phyloP scores from a whole-genome alignment of 23 tunicate species.

The Trididemnum clinides region DNA sequence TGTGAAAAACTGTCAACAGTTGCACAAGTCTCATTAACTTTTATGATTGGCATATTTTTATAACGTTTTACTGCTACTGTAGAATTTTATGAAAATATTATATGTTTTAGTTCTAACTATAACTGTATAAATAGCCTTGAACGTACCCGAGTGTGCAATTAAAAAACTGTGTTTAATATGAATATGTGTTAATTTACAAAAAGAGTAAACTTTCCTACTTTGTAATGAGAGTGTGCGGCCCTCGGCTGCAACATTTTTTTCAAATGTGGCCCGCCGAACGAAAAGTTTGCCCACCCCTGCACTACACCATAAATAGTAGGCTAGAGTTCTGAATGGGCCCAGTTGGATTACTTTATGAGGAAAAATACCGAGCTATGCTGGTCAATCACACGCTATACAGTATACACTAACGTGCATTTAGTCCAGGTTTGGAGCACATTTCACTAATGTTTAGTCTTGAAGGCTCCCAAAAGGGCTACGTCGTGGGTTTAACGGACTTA shows the following conservation, averaged over 20 bases:
- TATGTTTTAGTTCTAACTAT: background rate
- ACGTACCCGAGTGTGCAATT: conserved; percentile 12
- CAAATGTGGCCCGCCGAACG: no score
- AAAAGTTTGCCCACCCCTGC: conserved; percentile 18
- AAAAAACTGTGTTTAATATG: conserved; percentile 22
- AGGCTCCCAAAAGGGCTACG: no score
- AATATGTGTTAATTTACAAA: conserved; percentile 21
- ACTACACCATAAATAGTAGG: background rate
- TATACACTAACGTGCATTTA: no score
- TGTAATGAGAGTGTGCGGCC: conserved; percentile 23
- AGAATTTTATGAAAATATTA: background rate
- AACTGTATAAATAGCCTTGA: background rate
- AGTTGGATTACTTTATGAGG: no score
- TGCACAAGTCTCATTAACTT: conserved; percentile 28
- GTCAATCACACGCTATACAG: no score
- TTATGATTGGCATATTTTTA: background rate
- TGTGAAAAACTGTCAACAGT: conserved; percentile 36
- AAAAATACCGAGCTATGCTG: no score
- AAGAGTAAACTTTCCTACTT: conserved; percentile 1
- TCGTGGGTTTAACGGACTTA: no score
- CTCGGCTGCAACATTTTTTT: no score
- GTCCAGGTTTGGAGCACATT: no score
- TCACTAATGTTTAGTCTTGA: no score
- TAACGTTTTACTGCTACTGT: background rate
- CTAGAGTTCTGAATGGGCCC: background rate